These are phyloP conservation scores for Epinotia nisella DNA, from an alignment of 2,888 invertebrate species.

Conservation along the genomic window DNA sequence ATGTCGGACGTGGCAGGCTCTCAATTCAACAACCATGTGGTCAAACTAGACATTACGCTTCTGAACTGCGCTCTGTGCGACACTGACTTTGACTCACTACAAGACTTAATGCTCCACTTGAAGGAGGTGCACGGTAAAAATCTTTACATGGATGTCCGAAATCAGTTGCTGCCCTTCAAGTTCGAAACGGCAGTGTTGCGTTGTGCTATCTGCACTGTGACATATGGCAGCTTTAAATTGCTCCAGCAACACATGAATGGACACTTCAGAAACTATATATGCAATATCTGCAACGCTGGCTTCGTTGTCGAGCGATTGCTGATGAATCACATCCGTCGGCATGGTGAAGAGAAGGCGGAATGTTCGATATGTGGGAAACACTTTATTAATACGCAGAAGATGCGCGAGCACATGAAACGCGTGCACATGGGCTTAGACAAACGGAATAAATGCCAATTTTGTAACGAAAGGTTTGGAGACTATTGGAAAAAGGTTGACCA, in stretches of 20 bases:
- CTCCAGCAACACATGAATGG: conserved; percentile 71
- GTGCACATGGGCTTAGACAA: conserved; percentile 51
- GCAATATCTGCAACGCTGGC: conserved; percentile 60
- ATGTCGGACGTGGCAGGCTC: conserved; percentile 51
- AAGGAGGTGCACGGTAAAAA: conserved; percentile 53
- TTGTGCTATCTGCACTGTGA: conserved; percentile 61
- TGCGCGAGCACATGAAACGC: conserved; percentile 51
- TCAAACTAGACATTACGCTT: conserved; percentile 65
- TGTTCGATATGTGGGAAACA: conserved; percentile 63
- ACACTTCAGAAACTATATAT: conserved; percentile 66
- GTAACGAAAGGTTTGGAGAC: conserved; percentile 61
- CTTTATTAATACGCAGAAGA: conserved; percentile 52
- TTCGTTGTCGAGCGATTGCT: conserved; percentile 60
- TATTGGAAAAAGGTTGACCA: conserved; percentile 67
- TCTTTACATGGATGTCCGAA: conserved; percentile 59
- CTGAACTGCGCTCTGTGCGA: conserved; percentile 62
- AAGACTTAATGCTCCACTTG: conserved; percentile 58
- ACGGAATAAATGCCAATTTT: conserved; percentile 61
- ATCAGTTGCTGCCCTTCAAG: conserved; percentile 67
- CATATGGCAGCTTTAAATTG: conserved; percentile 63
- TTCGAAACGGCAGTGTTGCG: conserved; percentile 62
- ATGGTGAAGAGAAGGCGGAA: conserved; percentile 60
- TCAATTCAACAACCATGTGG: conserved; percentile 54
- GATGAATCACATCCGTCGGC: conserved; percentile 56
- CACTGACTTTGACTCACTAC: conserved; percentile 53